Evolutionary conservation across 2,888 invertebrate genomes (phyloP), one percentile per base, ranked within the genome.

Genomic region (Phyllotreta striolata): DNA sequence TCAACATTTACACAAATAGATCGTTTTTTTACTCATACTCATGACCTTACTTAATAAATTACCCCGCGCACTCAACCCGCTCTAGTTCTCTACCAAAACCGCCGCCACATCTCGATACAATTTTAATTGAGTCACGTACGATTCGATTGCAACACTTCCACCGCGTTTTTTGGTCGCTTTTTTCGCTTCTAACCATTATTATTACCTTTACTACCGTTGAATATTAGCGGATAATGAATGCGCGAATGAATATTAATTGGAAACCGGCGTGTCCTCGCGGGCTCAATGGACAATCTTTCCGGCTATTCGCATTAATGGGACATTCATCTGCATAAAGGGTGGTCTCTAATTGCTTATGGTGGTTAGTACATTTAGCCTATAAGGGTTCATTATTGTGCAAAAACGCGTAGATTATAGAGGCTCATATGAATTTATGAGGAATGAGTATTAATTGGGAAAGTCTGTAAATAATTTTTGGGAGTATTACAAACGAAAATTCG

Each of bases 181-280:
- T 52, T 52, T 52, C 12, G 14, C 52, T 39, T 39, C 52, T 13
- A 38, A 52, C 39, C 39, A 52, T 52, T 52, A 39, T 52, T 52
- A 52, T 52, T 52, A 51, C 10, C 24, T 9, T 37, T 37, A 52
- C 38, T 52, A 52, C 39, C 9, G 38, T 12, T 3, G 52, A 39
- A 10, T 9, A 52, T 52, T 52, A 10, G 37, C 35, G 51, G 14
- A 24, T 47, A 51, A 52, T 52, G 38, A 52, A 52, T 34, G 14
- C 39, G 38, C 39, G 52, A 38, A 52, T 52, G 52, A 38, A 52
- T 52, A 52, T 52, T 52, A 52, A 52, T 52, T 52, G 37, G 7
- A 38, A 12, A 52, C 12, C 34, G 38, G 39, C 38, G 13, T 52
- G 52, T 52, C 52, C 52, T 52, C 39, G 52, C n/a, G 24, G n/a